Evolutionary conservation across 2,797 vertebrate genomes (phyloP), one percentile per base, ranked within the genome.

Genomic region (Babyrousa celebensis): DNA sequence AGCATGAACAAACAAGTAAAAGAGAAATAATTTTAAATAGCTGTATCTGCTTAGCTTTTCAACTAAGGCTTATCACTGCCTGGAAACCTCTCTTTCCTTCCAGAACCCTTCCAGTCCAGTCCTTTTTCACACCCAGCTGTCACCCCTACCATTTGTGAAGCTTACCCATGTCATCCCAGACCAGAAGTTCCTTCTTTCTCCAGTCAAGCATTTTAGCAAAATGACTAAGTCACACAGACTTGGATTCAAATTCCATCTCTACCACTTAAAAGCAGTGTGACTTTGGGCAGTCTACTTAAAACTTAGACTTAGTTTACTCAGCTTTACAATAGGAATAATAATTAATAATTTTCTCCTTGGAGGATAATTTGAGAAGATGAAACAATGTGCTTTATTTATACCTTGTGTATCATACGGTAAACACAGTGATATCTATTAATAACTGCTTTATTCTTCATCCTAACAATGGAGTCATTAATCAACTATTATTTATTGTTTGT

Each of bases 401-500:
- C 25, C 71, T 95, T 65, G 25, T 23, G 67, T 82, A 27, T 91
- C 56, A 48, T 70, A 32, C 40, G 80, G 23, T 77, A 85, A 91
- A 67, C 86, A 95, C 62, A 95, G 62, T 68, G 56, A 40, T 58
- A 60, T 85, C 70, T 68, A 52, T 77, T 63, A 58, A 15, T 92
- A 77, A 70, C 83, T 65, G 1, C 43, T 17, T 87, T 90, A 93
- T 67, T 25, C 17, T 86, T 52, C 52, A 40, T 63, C 32, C 43
- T 85, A 93, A 89, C 43, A 94, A 29, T 80, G 43, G 20, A 91
- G 36, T 79, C 60, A 86, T 83, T 90, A 72, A 84, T 71, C 43
- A 86, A 18, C 10, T 82, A 40, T 75, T 68, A 56, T 83, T 85
- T 89, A 43, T 85, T 40, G 79, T 83, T 71, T 82, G 21, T 77